Base-by-base conservation (phyloP, 2,797 vertebrate species). In the Gymnothorax reevesii region DNA sequence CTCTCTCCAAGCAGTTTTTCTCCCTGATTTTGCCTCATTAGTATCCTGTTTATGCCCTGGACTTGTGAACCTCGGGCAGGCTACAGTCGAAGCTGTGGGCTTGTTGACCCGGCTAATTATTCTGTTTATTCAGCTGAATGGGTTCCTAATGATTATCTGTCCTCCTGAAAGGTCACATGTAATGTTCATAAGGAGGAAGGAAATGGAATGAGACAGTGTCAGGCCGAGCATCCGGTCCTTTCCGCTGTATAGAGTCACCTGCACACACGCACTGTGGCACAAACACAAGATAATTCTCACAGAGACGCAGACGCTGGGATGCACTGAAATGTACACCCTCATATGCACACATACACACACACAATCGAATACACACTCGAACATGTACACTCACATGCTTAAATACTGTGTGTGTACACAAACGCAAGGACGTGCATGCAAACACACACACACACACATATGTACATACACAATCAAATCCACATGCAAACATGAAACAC, bases 31-130 rank as follows among this genome's bases (percentile, higher is more conserved):
- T 6, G 71, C 66, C 2, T 22, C 86, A 80, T 87, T 75, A 87
- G 27, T 69, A 77, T 55, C 77, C 87, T 25, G 6, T 87, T 49
- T 79, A 33, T 87, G 66, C 71, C 71, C 79, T 20, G 42, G 83
- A n/a, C 83, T 85, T 66, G n/a, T 27, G 52, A 82, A 85, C 60
- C 60, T 22, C 84, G 86, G 90, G 88, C 89, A 83, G 75, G 17
- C 87, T 89, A 88, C 89, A 27, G 86, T 83, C 60, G 89, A 27
- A 89, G 88, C 89, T 91, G 82, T 86, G 91, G 88, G 92, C 82
- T 94, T 92, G 92, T 92, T 92, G 94, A 93, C 92, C 88, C 91
- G 89, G 91, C 90, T 94, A 94, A 95, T 95, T 94, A 94, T 92
- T 94, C 92, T 89, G 86, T 89, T 94, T 93, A 91, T 84, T 83